Evolutionary conservation across 2,797 vertebrate species (phyloP).

Genomic region (Takifugu rubripes): DNA sequence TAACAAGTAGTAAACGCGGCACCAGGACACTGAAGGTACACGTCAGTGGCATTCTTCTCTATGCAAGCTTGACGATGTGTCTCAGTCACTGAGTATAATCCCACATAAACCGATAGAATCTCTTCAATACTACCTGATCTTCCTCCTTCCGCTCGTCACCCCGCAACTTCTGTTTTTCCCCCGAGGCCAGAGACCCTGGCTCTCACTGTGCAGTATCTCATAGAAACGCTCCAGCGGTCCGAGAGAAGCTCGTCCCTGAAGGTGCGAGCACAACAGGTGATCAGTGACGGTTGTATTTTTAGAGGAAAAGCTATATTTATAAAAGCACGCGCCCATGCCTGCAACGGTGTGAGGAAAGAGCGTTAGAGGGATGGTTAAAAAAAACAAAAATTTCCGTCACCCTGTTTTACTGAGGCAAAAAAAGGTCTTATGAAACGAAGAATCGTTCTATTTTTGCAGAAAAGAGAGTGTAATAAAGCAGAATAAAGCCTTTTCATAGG

Average conservation of each 20-base stretch:
- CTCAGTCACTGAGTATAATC: conserved; percentile 45
- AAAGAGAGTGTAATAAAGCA: conserved; percentile 46
- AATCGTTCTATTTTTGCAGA: conserved; percentile 72
- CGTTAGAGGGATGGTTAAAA: conserved; percentile 72
- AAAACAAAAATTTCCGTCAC: conserved; percentile 62
- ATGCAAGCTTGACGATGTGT: conserved; percentile 63
- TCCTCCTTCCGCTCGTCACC: conserved; percentile 50
- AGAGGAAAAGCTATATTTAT: conserved; percentile 77
- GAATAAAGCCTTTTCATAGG: conserved; percentile 52
- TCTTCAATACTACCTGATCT: conserved; percentile 57
- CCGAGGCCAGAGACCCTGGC: conserved; percentile 48
- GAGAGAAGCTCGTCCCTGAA: conserved; percentile 48
- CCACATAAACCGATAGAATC: conserved; percentile 25
- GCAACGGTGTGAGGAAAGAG: conserved; percentile 51
- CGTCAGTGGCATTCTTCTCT: conserved; percentile 58
- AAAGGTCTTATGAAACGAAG: conserved; percentile 59
- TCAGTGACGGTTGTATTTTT: conserved; percentile 71
- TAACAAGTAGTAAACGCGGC: conserved; percentile 19
- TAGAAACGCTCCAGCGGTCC: conserved; percentile 8
- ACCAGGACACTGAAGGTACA: conserved; percentile 62
- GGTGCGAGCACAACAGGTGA: conserved; percentile 49
- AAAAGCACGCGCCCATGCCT: conserved; percentile 54
- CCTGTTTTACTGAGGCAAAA: conserved; percentile 54
- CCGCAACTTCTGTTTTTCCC: conserved; percentile 21
- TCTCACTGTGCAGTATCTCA: conserved; percentile 59